Evolutionary conservation across 2,113 vertebrate genomes (phyloP), one percentile per base, ranked within the genome.

Genomic region (Vicugna pacos): DNA sequence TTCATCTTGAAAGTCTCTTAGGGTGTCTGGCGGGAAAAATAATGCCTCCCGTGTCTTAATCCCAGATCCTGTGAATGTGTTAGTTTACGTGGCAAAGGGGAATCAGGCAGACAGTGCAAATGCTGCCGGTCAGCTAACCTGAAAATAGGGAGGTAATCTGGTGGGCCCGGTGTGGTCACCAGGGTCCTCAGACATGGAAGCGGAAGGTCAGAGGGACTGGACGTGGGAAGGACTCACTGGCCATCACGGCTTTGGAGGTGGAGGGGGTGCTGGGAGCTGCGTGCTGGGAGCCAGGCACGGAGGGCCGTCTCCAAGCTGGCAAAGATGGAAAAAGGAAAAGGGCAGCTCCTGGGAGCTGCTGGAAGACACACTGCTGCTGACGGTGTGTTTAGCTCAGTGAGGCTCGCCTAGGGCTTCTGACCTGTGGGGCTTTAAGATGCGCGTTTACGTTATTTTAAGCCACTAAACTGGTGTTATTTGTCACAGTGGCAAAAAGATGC

Each of bases 111-210:
- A 13, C 2, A 30, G 67, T 20, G 8, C 3, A 6, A 0, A 17
- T 9, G 14, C 26, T 1, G 5, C 32, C 28, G 4, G 0, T 6
- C 2, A 17, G 16, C 22, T 38, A 17, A n/a, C 69, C 48, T 58
- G 22, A 8, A 50, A 10, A 6, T 4, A 6, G 42, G 56, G 30
- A 19, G 22, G 11, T 16, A 1, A 12, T 19, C 54, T 0, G 7
- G 6, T 0, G 42, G 7, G 12, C 2, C 22, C 1, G 0, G 6
- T 4, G 1, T 24, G 4, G 19, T 30, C 42, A 8, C n/a, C 22
- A 26, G 42, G 50, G 13, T 8, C 35, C 22, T 28, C 4, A 50
- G 8, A 0, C 3, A 24, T 9, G 20, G 17, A 12, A 11, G 50
- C 24, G 2, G 35, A 22, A 50, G 24, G 84, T 3, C 56, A 5